Conservation (phyloP, 2,113 vertebrate species). For the Polypterus senegalus region DNA sequence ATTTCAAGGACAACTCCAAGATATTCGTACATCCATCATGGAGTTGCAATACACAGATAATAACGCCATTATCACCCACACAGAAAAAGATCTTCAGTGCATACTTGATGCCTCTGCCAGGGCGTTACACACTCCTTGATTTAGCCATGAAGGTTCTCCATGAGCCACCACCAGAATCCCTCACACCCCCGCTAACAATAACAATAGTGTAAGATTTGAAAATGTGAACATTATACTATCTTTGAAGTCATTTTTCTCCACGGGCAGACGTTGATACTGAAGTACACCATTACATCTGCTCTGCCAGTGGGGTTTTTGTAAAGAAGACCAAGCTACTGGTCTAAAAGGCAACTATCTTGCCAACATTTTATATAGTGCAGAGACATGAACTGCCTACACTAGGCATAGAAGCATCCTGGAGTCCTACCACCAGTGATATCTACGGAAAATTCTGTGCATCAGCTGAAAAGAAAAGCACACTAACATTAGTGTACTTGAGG, state of each 20-base stretch:
- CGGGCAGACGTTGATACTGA: slow-evolving; percentile 7
- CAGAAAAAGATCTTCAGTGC: slow-evolving; percentile 2
- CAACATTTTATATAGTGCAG: slow-evolving; percentile 4
- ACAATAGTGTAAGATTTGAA: slow-evolving; percentile 2
- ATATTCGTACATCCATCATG: too few relatives aligned
- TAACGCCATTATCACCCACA: background rate
- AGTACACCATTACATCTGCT: slow-evolving; percentile 4
- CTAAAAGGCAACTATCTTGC: slow-evolving; percentile 4
- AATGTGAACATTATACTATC: slow-evolving; percentile 11
- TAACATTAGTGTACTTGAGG: slow-evolving; percentile 10
- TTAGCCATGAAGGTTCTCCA: slow-evolving; percentile 8
- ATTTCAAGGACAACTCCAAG: too few relatives aligned
- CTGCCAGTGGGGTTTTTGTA: slow-evolving; percentile 4
- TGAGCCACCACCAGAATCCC: background rate
- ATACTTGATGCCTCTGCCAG: slow-evolving; percentile 1
- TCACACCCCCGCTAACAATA: background rate
- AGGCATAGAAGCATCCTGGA: slow-evolving; percentile 6
- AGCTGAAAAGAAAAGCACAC: slow-evolving; percentile 10
- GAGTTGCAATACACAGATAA: slow-evolving; percentile 8
- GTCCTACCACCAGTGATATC: slow-evolving; percentile 6
- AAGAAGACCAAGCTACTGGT: slow-evolving; percentile 3
- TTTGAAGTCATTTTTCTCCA: slow-evolving; percentile 5
- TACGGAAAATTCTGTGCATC: slow-evolving; percentile 4
- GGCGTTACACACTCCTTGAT: slow-evolving; percentile 3
- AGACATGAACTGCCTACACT: slow-evolving; percentile 7